A percentile compares a stretch with the other conserved stretches of the same genome.
phyloP scores from a whole-genome alignment of 2,888 invertebrate genomes.

The Melieria crassipennis region DNA sequence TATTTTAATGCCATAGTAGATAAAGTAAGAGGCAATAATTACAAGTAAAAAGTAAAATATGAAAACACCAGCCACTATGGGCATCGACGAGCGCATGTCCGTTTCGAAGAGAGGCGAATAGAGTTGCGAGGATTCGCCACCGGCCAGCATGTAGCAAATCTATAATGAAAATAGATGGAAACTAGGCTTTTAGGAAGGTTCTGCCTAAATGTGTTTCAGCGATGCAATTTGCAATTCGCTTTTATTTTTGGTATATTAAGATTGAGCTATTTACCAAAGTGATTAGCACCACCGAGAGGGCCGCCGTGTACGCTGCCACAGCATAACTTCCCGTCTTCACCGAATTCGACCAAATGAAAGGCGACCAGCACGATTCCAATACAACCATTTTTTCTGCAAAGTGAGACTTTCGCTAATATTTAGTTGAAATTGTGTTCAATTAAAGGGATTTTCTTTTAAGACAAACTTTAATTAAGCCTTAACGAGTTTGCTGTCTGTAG shows the following conservation, averaged over 20 bases:
- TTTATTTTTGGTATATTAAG: not conserved
- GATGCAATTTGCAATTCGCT: not conserved
- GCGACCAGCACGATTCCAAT: slow-evolving; percentile 86
- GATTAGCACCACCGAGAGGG: slow-evolving; percentile 78
- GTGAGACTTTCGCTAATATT: too few species aligned
- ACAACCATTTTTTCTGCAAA: slow-evolving; percentile 70
- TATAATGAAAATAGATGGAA: slow-evolving; percentile 34
- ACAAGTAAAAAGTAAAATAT: slow-evolving; percentile 59
- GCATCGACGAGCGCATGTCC: slow-evolving; percentile 78
- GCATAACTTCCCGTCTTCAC: slow-evolving; percentile 81
- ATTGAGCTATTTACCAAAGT: slow-evolving; percentile 66
- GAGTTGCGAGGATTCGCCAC: slow-evolving; percentile 89
- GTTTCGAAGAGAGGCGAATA: slow-evolving; percentile 91
- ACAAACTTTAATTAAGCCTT: not conserved
- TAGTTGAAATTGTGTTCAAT: slow-evolving; percentile 1
- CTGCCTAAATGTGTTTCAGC: slow-evolving; percentile 1
- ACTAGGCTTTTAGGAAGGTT: not conserved
- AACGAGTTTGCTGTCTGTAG: not conserved
- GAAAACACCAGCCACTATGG: slow-evolving; percentile 71
- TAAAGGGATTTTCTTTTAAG: not conserved
- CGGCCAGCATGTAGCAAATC: slow-evolving; percentile 80
- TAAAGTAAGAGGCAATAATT: slow-evolving; percentile 69
- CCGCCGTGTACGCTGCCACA: slow-evolving; percentile 81
- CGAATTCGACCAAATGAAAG: slow-evolving; percentile 84
- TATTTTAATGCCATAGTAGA: slow-evolving; percentile 61